Conservation (phyloP, 2,888 invertebrate species). For the Stegana nigrithorax region DNA sequence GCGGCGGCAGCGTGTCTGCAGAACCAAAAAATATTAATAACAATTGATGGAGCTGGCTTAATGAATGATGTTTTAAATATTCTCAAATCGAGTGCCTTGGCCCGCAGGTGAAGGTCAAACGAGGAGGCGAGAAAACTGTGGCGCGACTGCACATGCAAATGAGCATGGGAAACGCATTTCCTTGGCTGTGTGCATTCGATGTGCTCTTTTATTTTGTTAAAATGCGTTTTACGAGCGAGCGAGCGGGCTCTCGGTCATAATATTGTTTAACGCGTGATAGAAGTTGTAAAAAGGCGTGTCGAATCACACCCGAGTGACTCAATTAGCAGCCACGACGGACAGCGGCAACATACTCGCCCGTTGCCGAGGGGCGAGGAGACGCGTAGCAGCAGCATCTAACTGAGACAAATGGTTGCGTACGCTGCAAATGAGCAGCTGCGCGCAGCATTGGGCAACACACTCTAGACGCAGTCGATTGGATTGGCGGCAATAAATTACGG, state of each 20-base stretch:
- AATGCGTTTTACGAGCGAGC: neutral
- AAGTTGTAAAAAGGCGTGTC: neutral
- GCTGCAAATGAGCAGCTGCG: neutral
- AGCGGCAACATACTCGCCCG: constrained; percentile 1
- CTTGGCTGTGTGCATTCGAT: neutral
- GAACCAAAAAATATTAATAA: too few species aligned
- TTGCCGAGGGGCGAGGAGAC: constrained; percentile 18
- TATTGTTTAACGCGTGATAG: too few species aligned
- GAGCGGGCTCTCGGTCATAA: neutral
- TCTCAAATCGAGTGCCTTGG: too few species aligned
- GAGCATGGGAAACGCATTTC: neutral
- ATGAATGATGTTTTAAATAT: too few species aligned
- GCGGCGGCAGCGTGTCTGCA: too few species aligned
- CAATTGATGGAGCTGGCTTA: too few species aligned
- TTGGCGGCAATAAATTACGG: constrained; percentile 46
- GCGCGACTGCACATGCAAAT: neutral
- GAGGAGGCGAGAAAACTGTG: too few species aligned
- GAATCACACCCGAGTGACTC: constrained; percentile 39
- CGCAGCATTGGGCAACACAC: constrained; percentile 23
- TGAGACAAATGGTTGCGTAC: too few species aligned
- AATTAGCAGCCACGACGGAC: constrained; percentile 26
- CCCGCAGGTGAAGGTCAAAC: too few species aligned
- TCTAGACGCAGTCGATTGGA: constrained; percentile 20
- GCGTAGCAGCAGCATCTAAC: neutral
- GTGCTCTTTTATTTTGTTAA: neutral